phyloP scores from a whole-genome alignment of 2,888 invertebrate species.

The Noctua fimbriata region DNA sequence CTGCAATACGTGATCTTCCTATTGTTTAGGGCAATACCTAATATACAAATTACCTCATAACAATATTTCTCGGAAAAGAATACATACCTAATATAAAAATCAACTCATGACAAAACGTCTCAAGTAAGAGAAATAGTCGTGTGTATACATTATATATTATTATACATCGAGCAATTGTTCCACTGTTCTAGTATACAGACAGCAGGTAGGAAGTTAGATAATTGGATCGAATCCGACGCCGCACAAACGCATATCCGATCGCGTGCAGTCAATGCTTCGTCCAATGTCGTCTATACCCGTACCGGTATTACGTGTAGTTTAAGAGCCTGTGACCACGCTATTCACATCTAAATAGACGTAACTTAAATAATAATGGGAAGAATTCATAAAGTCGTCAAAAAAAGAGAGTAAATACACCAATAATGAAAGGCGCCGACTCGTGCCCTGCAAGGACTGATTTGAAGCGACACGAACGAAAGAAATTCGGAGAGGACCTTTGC shows the following conservation, averaged over 20 bases:
- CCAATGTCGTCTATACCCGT: conserved; percentile 57
- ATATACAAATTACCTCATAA: conserved; percentile 8
- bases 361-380: too few species aligned
- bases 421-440: not conserved
- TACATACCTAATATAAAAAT: not conserved
- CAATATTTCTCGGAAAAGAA: conserved; percentile 6
- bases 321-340: conserved; percentile 23
- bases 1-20: conserved; percentile 19
- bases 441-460: not conserved
- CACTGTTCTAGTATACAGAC: conserved; percentile 36
- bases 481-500: not conserved
- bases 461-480: not conserved
- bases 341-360: not conserved
- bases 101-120: conserved; percentile 10
- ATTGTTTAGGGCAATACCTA: not conserved
- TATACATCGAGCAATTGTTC: conserved; percentile 16
- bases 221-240: conserved; percentile 42
- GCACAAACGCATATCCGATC: conserved; percentile 51
- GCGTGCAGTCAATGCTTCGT: conserved; percentile 54
- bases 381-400: too few species aligned
- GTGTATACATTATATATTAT: conserved; percentile 12
- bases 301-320: conserved; percentile 12
- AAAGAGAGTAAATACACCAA: not conserved
- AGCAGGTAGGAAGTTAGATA: conserved; percentile 64
- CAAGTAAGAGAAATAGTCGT: conserved; percentile 16